A percentile compares a stretch with the other conserved stretches of the same genome.
Evolutionary conservation across 2,113 vertebrate species (phyloP).

Genomic region (Ceyx melanurus): DNA sequence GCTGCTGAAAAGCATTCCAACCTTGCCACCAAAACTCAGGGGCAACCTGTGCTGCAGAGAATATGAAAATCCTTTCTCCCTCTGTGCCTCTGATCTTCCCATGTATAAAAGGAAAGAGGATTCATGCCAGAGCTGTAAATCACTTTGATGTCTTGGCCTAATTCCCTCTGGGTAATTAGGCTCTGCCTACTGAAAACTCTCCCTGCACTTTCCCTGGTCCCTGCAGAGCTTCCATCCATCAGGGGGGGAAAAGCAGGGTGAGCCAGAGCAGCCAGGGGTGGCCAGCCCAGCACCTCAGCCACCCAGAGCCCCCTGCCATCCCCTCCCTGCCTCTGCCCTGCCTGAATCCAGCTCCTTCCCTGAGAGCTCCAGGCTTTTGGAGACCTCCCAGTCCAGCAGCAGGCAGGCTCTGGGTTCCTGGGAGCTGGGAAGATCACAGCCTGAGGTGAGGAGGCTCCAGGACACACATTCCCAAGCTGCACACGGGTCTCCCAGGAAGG

Average conservation of each 20-base stretch:
- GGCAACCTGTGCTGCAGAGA: constrained; percentile 25
- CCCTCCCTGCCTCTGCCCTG: background rate
- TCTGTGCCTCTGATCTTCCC: constrained; percentile 36
- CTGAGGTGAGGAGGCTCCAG: background rate
- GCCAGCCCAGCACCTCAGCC: background rate
- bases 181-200: constrained; percentile 26
- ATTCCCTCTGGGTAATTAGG: constrained; percentile 54
- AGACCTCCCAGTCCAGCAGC: background rate
- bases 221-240: background rate
- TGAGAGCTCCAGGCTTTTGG: rapidly evolving
- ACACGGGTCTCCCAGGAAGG: background rate
- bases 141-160: constrained; percentile 61
- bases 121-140: constrained; percentile 51
- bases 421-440: background rate
- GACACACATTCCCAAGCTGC: background rate
- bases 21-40: constrained; percentile 30
- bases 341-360: background rate
- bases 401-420: background rate
- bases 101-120: constrained; percentile 28
- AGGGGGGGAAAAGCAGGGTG: background rate
- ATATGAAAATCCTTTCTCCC: constrained; percentile 23
- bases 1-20: constrained; percentile 21
- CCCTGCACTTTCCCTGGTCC: background rate
- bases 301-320: background rate
- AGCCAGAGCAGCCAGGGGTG: background rate